These are phyloP conservation scores for Ctenomys sociabilis DNA, from an alignment of 2,113 vertebrate genomes.

Conservation along the genomic window DNA sequence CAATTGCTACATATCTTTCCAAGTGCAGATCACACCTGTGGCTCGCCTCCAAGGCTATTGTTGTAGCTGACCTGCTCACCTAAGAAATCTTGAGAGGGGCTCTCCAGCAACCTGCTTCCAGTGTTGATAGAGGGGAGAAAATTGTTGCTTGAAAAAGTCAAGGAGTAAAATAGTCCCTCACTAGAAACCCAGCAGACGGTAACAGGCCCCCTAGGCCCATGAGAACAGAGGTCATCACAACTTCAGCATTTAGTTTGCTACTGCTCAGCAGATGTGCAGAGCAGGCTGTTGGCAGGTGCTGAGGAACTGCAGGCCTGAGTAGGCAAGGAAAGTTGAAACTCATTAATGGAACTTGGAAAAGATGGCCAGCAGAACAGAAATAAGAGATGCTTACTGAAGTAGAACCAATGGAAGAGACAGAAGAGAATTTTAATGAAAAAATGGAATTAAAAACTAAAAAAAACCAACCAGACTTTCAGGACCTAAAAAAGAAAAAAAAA, in stretches of 20 bases:
- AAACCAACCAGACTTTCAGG: conserved; percentile 1
- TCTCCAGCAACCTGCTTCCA: neutral
- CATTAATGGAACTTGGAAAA: neutral
- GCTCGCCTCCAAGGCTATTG: neutral
- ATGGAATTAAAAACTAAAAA: conserved; percentile 42
- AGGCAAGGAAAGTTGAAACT: conserved; percentile 51
- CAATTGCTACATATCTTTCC: neutral
- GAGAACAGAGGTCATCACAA: neutral
- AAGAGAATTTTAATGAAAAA: conserved; percentile 65
- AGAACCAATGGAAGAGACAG: conserved; percentile 58
- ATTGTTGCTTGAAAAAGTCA: neutral
- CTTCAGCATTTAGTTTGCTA: conserved; percentile 50
- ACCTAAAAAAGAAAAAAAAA: conserved; percentile 48
- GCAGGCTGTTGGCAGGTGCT: conserved; percentile 36
- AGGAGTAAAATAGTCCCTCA: neutral
- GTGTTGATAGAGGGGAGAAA: neutral
- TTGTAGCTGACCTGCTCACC: neutral
- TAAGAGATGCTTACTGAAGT: conserved; percentile 21
- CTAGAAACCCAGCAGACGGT: neutral
- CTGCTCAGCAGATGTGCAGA: conserved; percentile 33
- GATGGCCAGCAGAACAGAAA: conserved; percentile 46
- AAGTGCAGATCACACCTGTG: neutral
- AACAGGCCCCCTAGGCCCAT: neutral
- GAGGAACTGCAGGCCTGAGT: neutral
- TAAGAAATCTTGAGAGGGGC: neutral